Evolutionary conservation across 2,888 invertebrate genomes (phyloP).

Genomic region (Petrophora chlorosata): DNA sequence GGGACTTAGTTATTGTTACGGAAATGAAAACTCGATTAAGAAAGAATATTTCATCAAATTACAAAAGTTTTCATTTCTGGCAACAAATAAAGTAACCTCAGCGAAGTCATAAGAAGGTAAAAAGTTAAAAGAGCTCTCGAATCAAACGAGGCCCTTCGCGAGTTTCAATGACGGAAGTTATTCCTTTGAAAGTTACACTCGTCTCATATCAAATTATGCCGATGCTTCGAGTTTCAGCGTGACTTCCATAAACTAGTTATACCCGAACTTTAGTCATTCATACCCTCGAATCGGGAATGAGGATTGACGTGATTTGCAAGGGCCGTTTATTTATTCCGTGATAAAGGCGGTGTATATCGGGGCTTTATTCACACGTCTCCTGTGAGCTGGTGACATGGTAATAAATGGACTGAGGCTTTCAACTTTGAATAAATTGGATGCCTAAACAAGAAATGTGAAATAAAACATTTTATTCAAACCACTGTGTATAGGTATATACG

Average conservation of each 20-base stretch:
- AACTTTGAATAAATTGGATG: conserved; percentile 6
- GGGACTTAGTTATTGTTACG: conserved; percentile 10
- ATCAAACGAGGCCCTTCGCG: conserved; percentile 46
- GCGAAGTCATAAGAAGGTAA: conserved; percentile 69
- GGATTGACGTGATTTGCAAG: conserved; percentile 26
- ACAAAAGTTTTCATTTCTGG: conserved; percentile 47
- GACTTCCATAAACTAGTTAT: conserved; percentile 33
- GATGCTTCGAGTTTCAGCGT: conserved; percentile 27
- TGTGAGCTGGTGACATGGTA: conserved; percentile 11
- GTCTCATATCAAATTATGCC: conserved; percentile 33
- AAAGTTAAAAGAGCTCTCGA: conserved; percentile 41
- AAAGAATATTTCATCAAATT: conserved; percentile 1
- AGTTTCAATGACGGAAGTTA: conserved; percentile 40
- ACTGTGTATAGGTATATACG: neutral
- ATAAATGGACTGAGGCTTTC: conserved; percentile 7
- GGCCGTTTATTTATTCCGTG: conserved; percentile 13
- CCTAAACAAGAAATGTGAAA: conserved; percentile 2
- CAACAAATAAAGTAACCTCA: conserved; percentile 70
- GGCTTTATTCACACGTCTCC: conserved; percentile 20
- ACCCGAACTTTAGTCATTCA: conserved; percentile 32
- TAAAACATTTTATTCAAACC: neutral
- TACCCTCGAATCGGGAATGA: conserved; percentile 23
- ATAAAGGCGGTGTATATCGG: conserved; percentile 12
- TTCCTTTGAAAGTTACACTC: conserved; percentile 34
- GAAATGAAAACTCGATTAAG: conserved; percentile 40